These are phyloP conservation scores for Natrix natrix DNA, from an alignment of 2,797 vertebrate genomes.

Conservation along the genomic window DNA sequence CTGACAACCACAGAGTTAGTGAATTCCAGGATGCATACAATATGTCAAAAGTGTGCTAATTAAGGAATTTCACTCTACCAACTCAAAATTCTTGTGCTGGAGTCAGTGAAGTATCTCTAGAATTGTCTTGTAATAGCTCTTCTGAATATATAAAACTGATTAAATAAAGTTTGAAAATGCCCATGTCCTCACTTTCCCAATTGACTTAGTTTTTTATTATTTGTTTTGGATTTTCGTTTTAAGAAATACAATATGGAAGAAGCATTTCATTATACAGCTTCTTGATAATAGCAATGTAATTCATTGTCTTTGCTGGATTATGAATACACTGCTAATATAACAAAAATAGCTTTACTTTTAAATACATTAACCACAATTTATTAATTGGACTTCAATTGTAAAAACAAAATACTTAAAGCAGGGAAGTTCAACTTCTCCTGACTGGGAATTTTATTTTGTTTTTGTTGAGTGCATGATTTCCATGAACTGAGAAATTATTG, in stretches of 20 bases:
- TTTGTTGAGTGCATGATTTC: not conserved
- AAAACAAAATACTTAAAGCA: not conserved
- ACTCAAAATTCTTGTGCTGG: not conserved
- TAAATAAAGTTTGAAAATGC: not conserved
- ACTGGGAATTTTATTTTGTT: not conserved
- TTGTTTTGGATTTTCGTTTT: not conserved
- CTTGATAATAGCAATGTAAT: not conserved
- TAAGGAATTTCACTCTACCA: not conserved
- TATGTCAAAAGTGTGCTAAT: not conserved
- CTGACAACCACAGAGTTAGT: not conserved
- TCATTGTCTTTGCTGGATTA: not conserved
- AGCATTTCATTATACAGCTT: not conserved
- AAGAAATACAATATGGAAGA: not conserved
- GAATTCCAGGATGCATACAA: not conserved
- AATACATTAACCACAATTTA: not conserved
- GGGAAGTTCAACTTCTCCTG: not conserved
- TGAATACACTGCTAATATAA: not conserved
- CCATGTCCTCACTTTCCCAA: not conserved
- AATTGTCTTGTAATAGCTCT: not conserved
- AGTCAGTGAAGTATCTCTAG: not conserved
- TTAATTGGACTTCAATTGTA: not conserved
- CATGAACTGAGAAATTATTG: not conserved
- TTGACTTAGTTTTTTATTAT: not conserved
- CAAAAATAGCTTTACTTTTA: not conserved
- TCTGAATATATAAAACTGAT: not conserved